These are phyloP conservation scores for Xiphophorus maculatus DNA, from an alignment of 2,113 vertebrate genomes.

Conservation along the genomic window DNA sequence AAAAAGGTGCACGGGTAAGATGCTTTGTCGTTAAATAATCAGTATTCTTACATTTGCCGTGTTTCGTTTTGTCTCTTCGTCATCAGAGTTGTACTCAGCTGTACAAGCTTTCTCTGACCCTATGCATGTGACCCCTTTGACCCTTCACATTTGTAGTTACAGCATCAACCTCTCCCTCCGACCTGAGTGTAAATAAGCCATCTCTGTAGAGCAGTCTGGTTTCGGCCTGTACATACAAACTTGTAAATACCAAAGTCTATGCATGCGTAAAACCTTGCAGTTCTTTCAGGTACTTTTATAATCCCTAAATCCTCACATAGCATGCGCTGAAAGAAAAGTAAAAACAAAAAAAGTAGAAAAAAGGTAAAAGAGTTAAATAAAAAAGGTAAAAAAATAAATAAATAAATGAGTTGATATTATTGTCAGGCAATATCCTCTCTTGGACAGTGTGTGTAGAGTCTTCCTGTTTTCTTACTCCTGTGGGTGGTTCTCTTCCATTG, in stretches of 20 bases:
- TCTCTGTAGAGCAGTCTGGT: constrained; percentile 87
- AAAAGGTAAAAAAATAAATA: constrained; percentile 75
- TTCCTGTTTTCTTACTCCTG: constrained; percentile 81
- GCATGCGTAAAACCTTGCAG: constrained; percentile 95
- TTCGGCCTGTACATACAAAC: constrained; percentile 78
- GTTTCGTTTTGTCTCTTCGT: constrained; percentile 66
- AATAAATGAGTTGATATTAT: constrained; percentile 78
- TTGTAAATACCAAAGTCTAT: constrained; percentile 95
- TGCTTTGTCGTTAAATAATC: constrained; percentile 55
- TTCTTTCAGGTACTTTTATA: constrained; percentile 99
- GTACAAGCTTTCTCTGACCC: constrained; percentile 55
- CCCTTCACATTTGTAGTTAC: constrained; percentile 65
- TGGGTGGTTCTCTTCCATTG: constrained; percentile 78
- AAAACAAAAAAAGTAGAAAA: constrained; percentile 69
- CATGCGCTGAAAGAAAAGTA: constrained; percentile 89
- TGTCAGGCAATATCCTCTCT: constrained; percentile 79
- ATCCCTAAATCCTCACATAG: constrained; percentile 88
- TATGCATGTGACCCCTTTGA: constrained; percentile 71
- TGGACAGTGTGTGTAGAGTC: constrained; percentile 76
- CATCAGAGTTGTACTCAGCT: constrained; percentile 53
- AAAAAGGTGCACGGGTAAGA: constrained; percentile 49
- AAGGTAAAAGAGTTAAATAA: constrained; percentile 60
- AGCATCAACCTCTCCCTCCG: constrained; percentile 64
- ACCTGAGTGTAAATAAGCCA: constrained; percentile 89
- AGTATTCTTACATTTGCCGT: constrained; percentile 62